Base-by-base conservation (phyloP, 1,140 invertebrate genomes). In the Phymorhynchus buccinoides region DNA sequence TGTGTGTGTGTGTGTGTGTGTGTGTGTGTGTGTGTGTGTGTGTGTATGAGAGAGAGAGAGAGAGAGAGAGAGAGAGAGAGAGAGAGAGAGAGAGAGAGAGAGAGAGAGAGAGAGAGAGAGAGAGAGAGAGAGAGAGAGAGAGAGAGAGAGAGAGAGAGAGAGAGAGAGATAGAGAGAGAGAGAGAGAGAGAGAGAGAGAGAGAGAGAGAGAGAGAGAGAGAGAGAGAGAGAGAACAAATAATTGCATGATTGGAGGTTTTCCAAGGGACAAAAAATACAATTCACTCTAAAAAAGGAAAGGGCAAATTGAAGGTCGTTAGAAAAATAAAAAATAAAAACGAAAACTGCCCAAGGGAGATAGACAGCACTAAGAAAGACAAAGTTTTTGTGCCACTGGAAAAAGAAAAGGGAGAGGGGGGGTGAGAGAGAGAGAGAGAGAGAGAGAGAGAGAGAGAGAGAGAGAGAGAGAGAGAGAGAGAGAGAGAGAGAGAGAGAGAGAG, bases 371-470 rank as follows among this genome's bases (percentile, higher is more conserved):
- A 42, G 73, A 42, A 32, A 42, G 41, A 77, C 3, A 77, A 32
- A 16, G n/a, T n/a, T n/a, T n/a, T n/a, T n/a, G n/a, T n/a, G n/a
- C n/a, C n/a, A n/a, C n/a, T n/a, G n/a, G 41, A 62, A 27, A 22
- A 27, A 62, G 56, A 22, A 14, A 62, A 14, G 6, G n/a, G 18
- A 62, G 18, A 62, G 73, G 35, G 73, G 3, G 73, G 41, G 30
- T 16, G 35, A 32, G 73, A 77, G n/a, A 32, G 35, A 77, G 73
- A 32, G 73, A 77, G 73, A 77, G 41, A 32, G n/a, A 39, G n/a
- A 16, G n/a, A 16, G 9, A 16, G 73, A 16, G n/a, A 39, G 73
- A 16, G 3, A 39, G 73, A 16, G n/a, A 16, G 30, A 32, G 35
- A 81, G 44, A 81, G 56, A 81, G 7, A 62, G 56, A 56, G 56